These are phyloP conservation scores for Urocynchramus pylzowi DNA, from an alignment of 2,113 vertebrate species.

Conservation along the genomic window DNA sequence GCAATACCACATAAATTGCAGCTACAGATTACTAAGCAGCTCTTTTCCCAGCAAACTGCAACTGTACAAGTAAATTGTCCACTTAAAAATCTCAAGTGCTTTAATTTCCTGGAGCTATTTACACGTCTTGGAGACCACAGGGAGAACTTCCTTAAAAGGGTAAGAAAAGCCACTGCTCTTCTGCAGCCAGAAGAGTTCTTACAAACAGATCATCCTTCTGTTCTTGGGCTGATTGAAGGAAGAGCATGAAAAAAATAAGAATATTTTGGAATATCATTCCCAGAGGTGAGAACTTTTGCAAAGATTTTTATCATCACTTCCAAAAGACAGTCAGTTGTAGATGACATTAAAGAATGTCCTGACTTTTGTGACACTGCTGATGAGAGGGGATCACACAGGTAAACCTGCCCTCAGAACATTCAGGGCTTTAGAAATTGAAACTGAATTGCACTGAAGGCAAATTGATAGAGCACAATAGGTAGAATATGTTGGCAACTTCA, in stretches of 20 bases:
- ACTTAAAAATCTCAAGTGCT: conserved; percentile 6
- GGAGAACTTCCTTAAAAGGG: conserved; percentile 46
- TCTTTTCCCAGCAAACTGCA: background rate
- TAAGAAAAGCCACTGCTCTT: conserved; percentile 28
- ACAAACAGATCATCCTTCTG: background rate
- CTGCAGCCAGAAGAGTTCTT: background rate
- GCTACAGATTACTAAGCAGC: background rate
- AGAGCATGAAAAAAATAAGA: background rate
- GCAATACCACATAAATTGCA: background rate
- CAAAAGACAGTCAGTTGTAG: background rate
- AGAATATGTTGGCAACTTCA: background rate
- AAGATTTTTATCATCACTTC: background rate
- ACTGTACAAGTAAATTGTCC: background rate
- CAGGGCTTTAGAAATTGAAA: background rate
- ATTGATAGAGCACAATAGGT: background rate
- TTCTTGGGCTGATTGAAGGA: background rate
- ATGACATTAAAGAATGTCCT: background rate
- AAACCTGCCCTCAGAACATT: background rate
- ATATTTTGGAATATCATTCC: background rate
- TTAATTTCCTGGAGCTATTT: conserved; percentile 36
- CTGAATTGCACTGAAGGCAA: background rate
- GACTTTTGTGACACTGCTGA: background rate
- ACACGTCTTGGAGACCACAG: background rate
- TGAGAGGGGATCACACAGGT: background rate
- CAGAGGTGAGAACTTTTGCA: background rate